Percentiles rank a stretch among this genome's conserved stretches.
Evolutionary conservation across 1,140 invertebrate species (phyloP).

Genomic region (Akabosia matsudoensis): DNA sequence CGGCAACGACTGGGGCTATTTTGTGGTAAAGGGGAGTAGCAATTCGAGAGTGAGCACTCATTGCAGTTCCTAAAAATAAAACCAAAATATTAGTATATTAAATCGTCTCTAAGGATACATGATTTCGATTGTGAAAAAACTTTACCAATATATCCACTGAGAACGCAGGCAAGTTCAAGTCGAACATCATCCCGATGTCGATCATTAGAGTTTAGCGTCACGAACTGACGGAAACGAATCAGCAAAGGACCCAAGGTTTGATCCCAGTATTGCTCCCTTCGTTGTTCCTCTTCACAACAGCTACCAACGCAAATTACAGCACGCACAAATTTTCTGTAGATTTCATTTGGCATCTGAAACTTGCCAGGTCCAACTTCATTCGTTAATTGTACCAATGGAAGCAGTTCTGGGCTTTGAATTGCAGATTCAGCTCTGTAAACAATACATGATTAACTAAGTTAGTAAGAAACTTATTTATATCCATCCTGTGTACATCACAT

Average conservation of each 20-base stretch:
- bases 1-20: constrained; percentile 62
- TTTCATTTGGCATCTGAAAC: constrained; percentile 39
- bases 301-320: constrained; percentile 56
- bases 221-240: constrained; percentile 59
- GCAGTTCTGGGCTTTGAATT: constrained; percentile 36
- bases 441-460: background rate
- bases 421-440: constrained; percentile 40
- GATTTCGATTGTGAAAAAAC: background rate
- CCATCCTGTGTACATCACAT: background rate
- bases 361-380: constrained; percentile 41
- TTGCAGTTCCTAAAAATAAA: constrained; percentile 57
- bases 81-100: background rate
- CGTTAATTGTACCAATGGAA: constrained; percentile 32
- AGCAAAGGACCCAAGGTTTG: constrained; percentile 61
- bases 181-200: constrained; percentile 59
- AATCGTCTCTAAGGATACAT: background rate
- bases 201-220: constrained; percentile 25
- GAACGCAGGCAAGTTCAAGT: constrained; percentile 51
- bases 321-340: constrained; percentile 44
- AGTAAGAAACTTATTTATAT: background rate
- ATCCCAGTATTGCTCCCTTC: constrained; percentile 55
- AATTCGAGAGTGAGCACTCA: constrained; percentile 59
- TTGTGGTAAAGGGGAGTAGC: constrained; percentile 63
- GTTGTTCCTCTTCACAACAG: constrained; percentile 49
- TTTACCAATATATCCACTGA: constrained; percentile 29